These are phyloP conservation scores for Peromyscus attwateri DNA, from an alignment of 2,797 vertebrate genomes.

Conservation along the genomic window DNA sequence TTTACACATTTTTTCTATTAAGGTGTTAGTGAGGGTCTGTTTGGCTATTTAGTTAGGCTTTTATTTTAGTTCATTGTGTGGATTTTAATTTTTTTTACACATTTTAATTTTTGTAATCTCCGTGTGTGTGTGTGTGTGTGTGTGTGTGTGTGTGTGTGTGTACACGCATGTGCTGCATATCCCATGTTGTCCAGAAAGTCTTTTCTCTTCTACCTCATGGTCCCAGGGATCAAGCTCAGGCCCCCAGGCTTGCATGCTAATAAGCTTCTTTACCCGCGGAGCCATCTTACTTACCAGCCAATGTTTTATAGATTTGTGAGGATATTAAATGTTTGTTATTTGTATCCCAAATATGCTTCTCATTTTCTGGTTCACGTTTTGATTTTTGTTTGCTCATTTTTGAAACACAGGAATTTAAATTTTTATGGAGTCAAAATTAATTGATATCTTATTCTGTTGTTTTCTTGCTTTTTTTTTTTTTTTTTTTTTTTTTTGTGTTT, in stretches of 20 bases:
- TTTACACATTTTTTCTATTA: neutral
- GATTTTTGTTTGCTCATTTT: constrained; percentile 27
- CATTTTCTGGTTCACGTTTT: neutral
- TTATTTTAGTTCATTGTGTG: neutral
- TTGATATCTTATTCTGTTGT: neutral
- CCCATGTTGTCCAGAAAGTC: neutral
- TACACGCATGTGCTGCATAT: too few relatives aligned
- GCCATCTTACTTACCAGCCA: neutral
- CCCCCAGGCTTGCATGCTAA: too few relatives aligned
- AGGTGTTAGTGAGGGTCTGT: neutral
- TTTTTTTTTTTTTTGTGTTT: too few relatives aligned
- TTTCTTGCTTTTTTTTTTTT: too few relatives aligned
- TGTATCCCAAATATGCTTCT: neutral
- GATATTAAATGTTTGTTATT: neutral
- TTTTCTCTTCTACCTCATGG: neutral
- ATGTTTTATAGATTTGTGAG: neutral
- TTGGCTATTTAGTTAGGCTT: neutral
- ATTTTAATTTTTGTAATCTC: too few relatives aligned
- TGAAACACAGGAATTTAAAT: constrained; percentile 36
- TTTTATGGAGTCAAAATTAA: neutral
- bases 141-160: neutral
- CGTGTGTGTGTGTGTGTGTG: neutral
- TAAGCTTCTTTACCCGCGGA: neutral
- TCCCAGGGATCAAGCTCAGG: neutral
- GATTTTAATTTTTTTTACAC: neutral